A percentile compares a stretch with the other conserved stretches of the same genome.
Conservation (phyloP, 2,797 vertebrate genomes). For the Clarias laeviceps region DNA sequence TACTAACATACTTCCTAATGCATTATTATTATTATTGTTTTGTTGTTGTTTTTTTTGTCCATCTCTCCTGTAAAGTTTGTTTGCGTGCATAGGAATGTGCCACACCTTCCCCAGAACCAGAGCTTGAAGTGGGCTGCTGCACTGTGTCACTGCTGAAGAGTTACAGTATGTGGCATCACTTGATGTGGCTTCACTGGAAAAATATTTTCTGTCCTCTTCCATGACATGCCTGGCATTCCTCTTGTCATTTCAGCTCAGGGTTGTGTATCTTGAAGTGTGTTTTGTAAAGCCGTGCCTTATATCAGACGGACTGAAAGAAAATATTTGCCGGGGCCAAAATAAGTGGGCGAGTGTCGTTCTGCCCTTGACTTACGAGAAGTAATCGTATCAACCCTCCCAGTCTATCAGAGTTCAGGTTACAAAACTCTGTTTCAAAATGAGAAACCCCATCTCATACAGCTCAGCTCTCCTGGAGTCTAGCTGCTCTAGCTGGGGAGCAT, state of each 20-base stretch:
- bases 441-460: not conserved
- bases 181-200: conserved; percentile 63
- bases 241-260: conserved; percentile 48
- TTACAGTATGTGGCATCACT: conserved; percentile 10
- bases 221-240: conserved; percentile 69
- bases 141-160: not conserved
- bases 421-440: not conserved
- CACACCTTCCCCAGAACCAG: not conserved
- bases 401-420: not conserved
- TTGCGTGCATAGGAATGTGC: not conserved
- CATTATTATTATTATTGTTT: not conserved
- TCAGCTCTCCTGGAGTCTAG: not conserved
- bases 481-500: not conserved
- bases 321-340: conserved; percentile 71
- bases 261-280: conserved; percentile 32
- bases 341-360: conserved; percentile 58
- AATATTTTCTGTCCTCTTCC: conserved; percentile 56
- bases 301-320: conserved; percentile 61
- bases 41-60: not conserved
- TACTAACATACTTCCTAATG: not conserved
- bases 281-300: conserved; percentile 51
- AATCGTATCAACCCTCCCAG: conserved; percentile 55
- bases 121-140: not conserved
- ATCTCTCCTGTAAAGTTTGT: not conserved
- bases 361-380: conserved; percentile 55